phyloP scores from a whole-genome alignment of 2,888 invertebrate species.

The Calliopum simillimum region DNA sequence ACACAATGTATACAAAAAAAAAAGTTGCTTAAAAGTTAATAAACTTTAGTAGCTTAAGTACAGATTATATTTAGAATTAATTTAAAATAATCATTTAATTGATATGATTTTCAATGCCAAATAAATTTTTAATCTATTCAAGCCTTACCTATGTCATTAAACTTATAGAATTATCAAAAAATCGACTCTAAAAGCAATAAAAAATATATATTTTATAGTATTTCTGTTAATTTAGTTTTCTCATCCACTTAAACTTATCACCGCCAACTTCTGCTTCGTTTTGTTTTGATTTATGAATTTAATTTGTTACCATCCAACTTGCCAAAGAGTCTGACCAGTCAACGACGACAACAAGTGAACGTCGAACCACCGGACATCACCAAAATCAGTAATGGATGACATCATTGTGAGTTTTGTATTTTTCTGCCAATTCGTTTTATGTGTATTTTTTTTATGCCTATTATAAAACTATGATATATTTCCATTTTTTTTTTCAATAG shows the following conservation, averaged over 20 bases:
- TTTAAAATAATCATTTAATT: too few species aligned
- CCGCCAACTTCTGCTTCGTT: neutral
- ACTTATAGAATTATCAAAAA: too few species aligned
- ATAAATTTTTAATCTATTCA: too few species aligned
- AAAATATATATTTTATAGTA: neutral
- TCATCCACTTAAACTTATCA: neutral
- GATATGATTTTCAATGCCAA: too few species aligned
- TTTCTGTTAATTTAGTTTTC: neutral
- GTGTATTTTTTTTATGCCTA: too few species aligned
- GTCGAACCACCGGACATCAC: conserved; percentile 8
- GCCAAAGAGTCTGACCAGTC: conserved; percentile 7
- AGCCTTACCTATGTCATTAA: too few species aligned
- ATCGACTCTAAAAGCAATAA: neutral
- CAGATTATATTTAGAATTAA: too few species aligned
- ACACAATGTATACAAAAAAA: neutral
- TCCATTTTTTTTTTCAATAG: too few species aligned
- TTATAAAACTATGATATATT: too few species aligned
- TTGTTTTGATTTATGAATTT: conserved; percentile 1
- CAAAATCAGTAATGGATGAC: conserved; percentile 38
- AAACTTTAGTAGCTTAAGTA: neutral
- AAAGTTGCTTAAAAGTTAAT: too few species aligned
- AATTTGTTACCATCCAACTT: conserved; percentile 14
- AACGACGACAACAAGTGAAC: neutral
- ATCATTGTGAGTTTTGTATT: conserved; percentile 31
- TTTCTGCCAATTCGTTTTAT: neutral